Percentiles rank a stretch among this genome's conserved stretches.
Conservation (phyloP, 2,888 invertebrate species). For the Ommatoiulus sabulosus region DNA sequence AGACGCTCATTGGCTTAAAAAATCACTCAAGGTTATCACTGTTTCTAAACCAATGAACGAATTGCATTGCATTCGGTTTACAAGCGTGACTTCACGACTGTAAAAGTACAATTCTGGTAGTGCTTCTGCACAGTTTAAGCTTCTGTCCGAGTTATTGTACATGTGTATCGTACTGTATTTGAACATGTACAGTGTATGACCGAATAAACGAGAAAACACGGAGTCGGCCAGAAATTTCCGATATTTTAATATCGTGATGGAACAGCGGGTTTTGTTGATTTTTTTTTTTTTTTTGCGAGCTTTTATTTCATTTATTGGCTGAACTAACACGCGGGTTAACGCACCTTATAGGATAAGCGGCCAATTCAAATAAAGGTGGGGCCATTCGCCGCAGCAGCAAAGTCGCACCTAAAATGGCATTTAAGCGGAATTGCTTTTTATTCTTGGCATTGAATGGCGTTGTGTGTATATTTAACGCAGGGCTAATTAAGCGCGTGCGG, state of each 20-base stretch:
- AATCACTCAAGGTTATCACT: too few relatives aligned
- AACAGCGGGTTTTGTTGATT: neutral
- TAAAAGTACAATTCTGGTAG: too few relatives aligned
- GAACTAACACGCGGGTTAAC: neutral
- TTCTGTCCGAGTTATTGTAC: too few relatives aligned
- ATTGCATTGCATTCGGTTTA: too few relatives aligned
- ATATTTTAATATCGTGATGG: slow-evolving; percentile 3
- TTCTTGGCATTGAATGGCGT: neutral
- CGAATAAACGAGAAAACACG: neutral
- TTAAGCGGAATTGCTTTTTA: neutral
- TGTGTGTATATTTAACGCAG: neutral
- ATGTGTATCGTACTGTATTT: too few relatives aligned
- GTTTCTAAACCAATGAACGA: too few relatives aligned
- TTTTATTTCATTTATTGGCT: neutral
- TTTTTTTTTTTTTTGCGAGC: neutral
- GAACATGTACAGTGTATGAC: too few relatives aligned
- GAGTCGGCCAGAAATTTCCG: neutral
- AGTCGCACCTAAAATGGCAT: neutral
- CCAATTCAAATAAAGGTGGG: slow-evolving; percentile 20
- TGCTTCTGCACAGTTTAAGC: too few relatives aligned
- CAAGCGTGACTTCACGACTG: too few relatives aligned
- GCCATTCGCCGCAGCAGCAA: neutral
- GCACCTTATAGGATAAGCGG: slow-evolving; percentile 1
- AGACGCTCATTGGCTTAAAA: too few relatives aligned
- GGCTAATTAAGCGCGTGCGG: neutral